Evolutionary conservation across 2,888 invertebrate genomes (phyloP).

Genomic region (Microctonus hyperodae): DNA sequence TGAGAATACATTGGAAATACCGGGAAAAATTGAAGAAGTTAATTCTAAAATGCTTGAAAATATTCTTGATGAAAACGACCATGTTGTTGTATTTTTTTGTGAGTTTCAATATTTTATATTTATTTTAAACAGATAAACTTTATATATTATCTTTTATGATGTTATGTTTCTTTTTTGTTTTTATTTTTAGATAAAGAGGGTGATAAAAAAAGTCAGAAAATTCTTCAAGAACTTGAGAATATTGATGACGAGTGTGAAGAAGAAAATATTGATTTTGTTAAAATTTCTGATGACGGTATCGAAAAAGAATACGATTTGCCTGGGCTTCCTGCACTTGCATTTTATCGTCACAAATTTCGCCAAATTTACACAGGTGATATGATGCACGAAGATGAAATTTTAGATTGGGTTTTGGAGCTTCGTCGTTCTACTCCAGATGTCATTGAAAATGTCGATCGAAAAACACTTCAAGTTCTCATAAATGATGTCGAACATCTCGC

Average conservation of each 20-base stretch:
- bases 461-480: constrained; percentile 87
- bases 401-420: constrained; percentile 88
- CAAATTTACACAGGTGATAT: constrained; percentile 88
- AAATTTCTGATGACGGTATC: constrained; percentile 87
- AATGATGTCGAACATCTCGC: constrained; percentile 91
- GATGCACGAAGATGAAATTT: constrained; percentile 89
- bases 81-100: constrained; percentile 94
- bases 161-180: neutral
- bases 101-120: constrained; percentile 60
- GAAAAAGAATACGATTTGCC: constrained; percentile 87
- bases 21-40: constrained; percentile 92
- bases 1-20: constrained; percentile 88
- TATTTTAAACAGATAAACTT: neutral
- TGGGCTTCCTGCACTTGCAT: constrained; percentile 81
- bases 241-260: constrained; percentile 94
- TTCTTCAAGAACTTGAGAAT: constrained; percentile 87
- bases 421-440: constrained; percentile 86
- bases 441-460: constrained; percentile 90
- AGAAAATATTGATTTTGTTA: constrained; percentile 89
- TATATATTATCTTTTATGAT: neutral
- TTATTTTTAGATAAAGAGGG: constrained; percentile 78
- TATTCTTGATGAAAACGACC: constrained; percentile 84
- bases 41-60: constrained; percentile 90
- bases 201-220: constrained; percentile 88
- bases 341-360: constrained; percentile 87